A percentile compares a stretch with the other conserved stretches of the same genome.
phyloP scores from a whole-genome alignment of 2,888 invertebrate genomes.

The Plebejus melissa region DNA sequence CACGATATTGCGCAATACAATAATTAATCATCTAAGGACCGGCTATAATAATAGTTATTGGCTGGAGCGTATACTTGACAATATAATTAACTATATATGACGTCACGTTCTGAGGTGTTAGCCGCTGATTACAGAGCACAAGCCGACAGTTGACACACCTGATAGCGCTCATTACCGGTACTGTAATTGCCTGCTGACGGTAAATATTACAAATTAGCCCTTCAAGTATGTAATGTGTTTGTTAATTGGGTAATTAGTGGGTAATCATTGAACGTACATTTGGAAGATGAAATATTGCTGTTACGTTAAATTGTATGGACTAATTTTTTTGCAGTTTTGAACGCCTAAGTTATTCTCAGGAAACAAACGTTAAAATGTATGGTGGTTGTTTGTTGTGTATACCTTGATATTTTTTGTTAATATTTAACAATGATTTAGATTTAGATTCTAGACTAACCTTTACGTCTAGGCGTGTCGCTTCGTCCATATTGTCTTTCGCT shows the following conservation, averaged over 20 bases:
- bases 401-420: no score
- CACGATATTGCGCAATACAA: no score
- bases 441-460: no score
- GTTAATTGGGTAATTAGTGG: neutral
- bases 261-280: neutral
- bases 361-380: no score
- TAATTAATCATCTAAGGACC: no score
- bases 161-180: slow-evolving; percentile 3
- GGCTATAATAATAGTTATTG: no score
- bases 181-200: neutral
- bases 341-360: no score
- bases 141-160: neutral
- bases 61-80: no score
- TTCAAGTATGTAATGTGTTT: slow-evolving; percentile 13
- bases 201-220: slow-evolving; percentile 12
- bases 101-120: neutral
- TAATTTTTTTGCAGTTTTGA: no score
- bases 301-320: neutral
- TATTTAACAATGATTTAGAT: no score
- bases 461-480: no score
- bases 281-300: neutral
- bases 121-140: slow-evolving; percentile 2
- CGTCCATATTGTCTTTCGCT: neutral
- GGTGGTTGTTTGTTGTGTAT: no score
- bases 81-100: neutral